Conservation (phyloP, 37 sponge, comb jelly and placozoan species). For the Beroe ovata region DNA sequence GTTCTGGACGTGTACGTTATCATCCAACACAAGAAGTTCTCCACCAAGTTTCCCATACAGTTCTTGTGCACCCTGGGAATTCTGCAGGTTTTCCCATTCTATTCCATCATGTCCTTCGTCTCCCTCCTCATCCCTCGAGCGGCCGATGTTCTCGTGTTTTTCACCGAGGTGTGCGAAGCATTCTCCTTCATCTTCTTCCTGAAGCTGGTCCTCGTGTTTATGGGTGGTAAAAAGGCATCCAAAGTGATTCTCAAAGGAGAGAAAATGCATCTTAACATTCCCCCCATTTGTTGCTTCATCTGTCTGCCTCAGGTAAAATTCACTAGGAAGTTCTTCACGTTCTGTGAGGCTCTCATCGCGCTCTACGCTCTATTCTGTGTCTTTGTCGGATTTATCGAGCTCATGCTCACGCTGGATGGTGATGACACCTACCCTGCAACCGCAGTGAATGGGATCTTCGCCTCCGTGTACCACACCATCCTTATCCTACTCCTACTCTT, state of each 20-base stretch:
- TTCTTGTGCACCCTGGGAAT: constrained; percentile 1
- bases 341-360: constrained; percentile 46
- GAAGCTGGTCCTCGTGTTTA: neutral
- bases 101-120: neutral
- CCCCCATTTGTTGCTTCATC: neutral
- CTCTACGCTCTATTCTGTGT: neutral
- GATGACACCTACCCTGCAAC: neutral
- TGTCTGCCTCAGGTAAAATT: neutral
- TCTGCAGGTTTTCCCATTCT: constrained; percentile 35
- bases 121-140: neutral
- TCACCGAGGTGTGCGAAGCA: neutral
- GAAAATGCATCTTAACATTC: constrained; percentile 14
- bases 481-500: neutral
- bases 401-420: constrained; percentile 12
- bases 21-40: neutral
- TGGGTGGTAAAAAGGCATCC: constrained; percentile 16
- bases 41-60: constrained; percentile 41
- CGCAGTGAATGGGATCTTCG: neutral
- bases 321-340: constrained; percentile 4
- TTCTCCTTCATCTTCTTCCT: constrained; percentile 3
- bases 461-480: neutral
- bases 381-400: neutral
- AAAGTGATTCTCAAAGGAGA: neutral
- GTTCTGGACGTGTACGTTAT: neutral
- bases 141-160: neutral